Base-by-base conservation (phyloP, 2,888 invertebrate species). In the Acanthosepion pharaonis region DNA sequence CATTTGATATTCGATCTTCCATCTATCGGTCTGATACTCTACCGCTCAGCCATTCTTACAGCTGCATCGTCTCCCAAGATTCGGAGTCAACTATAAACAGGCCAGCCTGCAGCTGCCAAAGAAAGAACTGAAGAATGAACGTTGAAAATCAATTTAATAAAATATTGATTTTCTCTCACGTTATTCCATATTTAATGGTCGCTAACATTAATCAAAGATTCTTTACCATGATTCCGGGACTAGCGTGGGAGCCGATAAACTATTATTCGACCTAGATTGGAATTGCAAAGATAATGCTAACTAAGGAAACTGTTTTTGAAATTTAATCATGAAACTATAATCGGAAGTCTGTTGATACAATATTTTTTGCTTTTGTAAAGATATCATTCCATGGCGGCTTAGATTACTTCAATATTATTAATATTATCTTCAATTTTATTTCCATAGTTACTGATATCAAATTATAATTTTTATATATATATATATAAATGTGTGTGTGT, bases 141-240 rank as follows among this genome's bases (percentile, higher is more conserved):
- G 78, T 78, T 33, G 33, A 78, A 78, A 78, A 78, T 78, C 78
- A 78, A 78, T 78, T 78, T 78, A 78, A 78, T 78, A 78, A 78
- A 78, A 78, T 78, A 78, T 78, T 18, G 78, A 78, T 78, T 78
- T 78, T 33, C 28, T 78, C 33, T n/a, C 78, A 23, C 23, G 59
- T 59, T 59, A 59, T 78, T 78, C 78, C 78, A 78, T 78, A 78
- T 78, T 78, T 78, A 78, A 78, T 78, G 78, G 78, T 78, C n/a
- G 78, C 78, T 78, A 78, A 78, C 78, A 23, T n/a, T 78, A 78
- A 78, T 78, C 78, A 78, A 23, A n/a, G 78, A 78, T 78, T 78
- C n/a, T 78, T 33, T 33, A 11, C n/a, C 18, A 78, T 78, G 78
- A n/a, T 78, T 78, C 33, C 18, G 78, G 78, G 78, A 78, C 78